Evolutionary conservation across 2,888 invertebrate genomes (phyloP).

Genomic region (Pseudanteris insignis): DNA sequence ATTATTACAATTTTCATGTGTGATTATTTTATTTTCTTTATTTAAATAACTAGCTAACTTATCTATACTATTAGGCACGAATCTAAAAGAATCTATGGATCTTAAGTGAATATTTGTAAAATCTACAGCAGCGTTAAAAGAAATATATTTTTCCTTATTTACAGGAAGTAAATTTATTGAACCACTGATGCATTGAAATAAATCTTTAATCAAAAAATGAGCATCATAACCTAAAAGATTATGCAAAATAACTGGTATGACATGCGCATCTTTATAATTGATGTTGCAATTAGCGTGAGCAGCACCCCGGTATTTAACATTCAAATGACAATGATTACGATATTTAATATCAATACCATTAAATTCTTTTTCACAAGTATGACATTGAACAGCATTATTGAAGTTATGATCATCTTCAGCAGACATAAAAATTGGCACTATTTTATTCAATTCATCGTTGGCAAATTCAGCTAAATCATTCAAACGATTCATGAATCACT

Average conservation of each 20-base stretch:
- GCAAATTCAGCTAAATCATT: not conserved
- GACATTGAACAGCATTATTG: conserved; percentile 3
- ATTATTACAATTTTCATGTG: no score
- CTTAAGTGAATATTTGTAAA: not conserved
- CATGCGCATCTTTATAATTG: conserved; percentile 42
- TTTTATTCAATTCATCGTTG: not conserved
- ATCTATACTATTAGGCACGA: not conserved
- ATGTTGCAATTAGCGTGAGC: conserved; percentile 51
- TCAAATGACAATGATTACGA: conserved; percentile 22
- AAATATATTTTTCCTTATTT: conserved; percentile 1
- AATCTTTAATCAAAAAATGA: conserved; percentile 4
- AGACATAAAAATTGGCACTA: not conserved
- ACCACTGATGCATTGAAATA: not conserved
- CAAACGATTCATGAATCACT: not conserved
- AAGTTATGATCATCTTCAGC: not conserved
- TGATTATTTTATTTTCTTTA: no score
- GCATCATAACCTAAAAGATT: conserved; percentile 46
- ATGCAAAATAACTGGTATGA: conserved; percentile 52
- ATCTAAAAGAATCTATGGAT: not conserved
- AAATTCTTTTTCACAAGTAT: conserved; percentile 15
- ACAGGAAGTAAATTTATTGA: not conserved
- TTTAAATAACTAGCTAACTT: no score
- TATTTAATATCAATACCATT: not conserved
- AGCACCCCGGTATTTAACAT: conserved; percentile 18
- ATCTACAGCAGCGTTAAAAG: not conserved